Evolutionary conservation across 2,888 invertebrate species (phyloP).

Genomic region (Plebejus argus): DNA sequence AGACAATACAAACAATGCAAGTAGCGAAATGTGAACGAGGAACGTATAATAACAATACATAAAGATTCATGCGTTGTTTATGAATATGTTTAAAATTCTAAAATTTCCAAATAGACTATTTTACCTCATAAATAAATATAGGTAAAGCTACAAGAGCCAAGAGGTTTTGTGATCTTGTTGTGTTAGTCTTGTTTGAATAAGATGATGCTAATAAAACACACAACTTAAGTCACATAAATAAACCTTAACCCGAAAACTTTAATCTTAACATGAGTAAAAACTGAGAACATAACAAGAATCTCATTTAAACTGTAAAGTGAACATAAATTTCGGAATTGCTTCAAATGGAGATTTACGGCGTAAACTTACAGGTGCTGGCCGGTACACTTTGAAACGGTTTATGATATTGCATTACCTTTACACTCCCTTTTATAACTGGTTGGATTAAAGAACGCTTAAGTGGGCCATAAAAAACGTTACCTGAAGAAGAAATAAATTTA

Average conservation of each 20-base stretch:
- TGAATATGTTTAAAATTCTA: neutral
- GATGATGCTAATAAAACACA: neutral
- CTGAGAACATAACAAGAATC: slow-evolving; percentile 16
- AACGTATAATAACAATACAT: neutral
- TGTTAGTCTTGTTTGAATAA: neutral
- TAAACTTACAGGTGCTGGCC: slow-evolving; percentile 61
- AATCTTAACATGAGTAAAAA: slow-evolving; percentile 7
- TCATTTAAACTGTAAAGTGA: slow-evolving; percentile 17
- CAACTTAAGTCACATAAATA: neutral
- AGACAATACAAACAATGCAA: slow-evolving; percentile 3
- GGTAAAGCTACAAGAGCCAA: neutral
- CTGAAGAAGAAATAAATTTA: slow-evolving; percentile 79
- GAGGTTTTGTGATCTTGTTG: neutral
- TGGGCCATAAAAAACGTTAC: slow-evolving; percentile 76
- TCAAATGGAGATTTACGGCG: slow-evolving; percentile 59
- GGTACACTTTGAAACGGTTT: slow-evolving; percentile 66
- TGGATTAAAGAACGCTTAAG: slow-evolving; percentile 76
- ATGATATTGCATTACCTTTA: slow-evolving; percentile 67
- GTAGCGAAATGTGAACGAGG: neutral
- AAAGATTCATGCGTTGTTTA: neutral
- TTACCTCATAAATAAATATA: neutral
- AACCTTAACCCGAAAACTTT: neutral
- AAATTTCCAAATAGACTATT: neutral
- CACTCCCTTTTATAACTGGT: slow-evolving; percentile 73
- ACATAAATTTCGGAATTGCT: slow-evolving; percentile 16